Evolutionary conservation across 2,888 invertebrate species (phyloP).

Genomic region (Orthonevra nobilis): DNA sequence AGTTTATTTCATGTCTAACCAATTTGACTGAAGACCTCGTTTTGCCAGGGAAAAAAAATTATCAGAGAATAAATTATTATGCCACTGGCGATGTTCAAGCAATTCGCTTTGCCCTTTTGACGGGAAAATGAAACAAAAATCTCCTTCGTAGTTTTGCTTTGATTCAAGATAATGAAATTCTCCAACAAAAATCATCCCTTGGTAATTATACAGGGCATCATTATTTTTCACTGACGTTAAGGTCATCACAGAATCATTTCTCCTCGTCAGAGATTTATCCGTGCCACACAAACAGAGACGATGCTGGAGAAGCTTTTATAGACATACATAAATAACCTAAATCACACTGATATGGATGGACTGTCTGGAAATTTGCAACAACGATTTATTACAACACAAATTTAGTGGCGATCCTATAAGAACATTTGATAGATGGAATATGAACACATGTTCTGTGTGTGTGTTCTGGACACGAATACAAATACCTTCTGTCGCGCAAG

Average conservation of each 20-base stretch:
- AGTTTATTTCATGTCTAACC: too few species aligned
- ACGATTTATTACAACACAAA: slow-evolving; percentile 40
- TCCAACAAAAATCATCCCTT: slow-evolving; percentile 25
- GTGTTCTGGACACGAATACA: not conserved
- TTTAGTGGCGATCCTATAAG: slow-evolving; percentile 24
- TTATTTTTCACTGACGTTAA: slow-evolving; percentile 34
- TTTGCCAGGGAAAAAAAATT: too few species aligned
- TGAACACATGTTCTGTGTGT: slow-evolving; percentile 27
- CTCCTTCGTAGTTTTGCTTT: not conserved
- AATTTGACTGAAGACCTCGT: too few species aligned
- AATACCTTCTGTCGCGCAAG: not conserved
- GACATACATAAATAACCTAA: slow-evolving; percentile 44
- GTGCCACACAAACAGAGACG: not conserved
- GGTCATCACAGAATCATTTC: slow-evolving; percentile 11
- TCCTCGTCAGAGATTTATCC: slow-evolving; percentile 7
- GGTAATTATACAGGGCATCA: slow-evolving; percentile 31
- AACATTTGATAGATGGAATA: slow-evolving; percentile 36
- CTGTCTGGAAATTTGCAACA: slow-evolving; percentile 41
- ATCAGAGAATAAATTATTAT: too few species aligned
- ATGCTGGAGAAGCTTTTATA: slow-evolving; percentile 10
- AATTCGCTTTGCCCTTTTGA: too few species aligned
- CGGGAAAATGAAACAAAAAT: too few species aligned
- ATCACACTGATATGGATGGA: slow-evolving; percentile 37
- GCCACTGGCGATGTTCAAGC: too few species aligned
- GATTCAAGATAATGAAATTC: slow-evolving; percentile 31